Percentiles rank a stretch among this genome's conserved stretches.
phyloP scores from a whole-genome alignment of 2,888 invertebrate genomes.

The Drosophila lutescens region DNA sequence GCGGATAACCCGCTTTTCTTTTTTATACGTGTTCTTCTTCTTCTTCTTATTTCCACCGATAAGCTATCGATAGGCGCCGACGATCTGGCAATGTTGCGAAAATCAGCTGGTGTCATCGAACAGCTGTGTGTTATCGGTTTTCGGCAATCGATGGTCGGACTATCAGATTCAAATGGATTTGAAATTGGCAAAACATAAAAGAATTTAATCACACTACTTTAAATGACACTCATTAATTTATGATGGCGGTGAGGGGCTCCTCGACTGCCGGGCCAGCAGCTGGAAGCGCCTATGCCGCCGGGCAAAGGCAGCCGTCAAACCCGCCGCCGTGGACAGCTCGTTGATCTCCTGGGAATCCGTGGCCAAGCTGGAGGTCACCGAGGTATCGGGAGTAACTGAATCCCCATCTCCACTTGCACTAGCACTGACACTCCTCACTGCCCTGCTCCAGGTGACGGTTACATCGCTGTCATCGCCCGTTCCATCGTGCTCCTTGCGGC shows the following conservation, averaged over 20 bases:
- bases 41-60: too few species aligned
- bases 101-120: not conserved
- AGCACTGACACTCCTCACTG: not conserved
- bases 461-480: not conserved
- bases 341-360: not conserved
- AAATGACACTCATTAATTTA: not conserved
- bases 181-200: not conserved
- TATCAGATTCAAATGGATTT: not conserved
- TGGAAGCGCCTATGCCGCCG: not conserved
- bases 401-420: not conserved
- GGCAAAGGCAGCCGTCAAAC: not conserved
- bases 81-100: not conserved
- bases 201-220: not conserved
- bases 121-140: not conserved
- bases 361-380: not conserved
- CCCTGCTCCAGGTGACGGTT: not conserved
- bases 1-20: not conserved
- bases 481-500: not conserved
- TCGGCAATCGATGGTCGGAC: conserved; percentile 1
- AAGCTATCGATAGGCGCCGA: not conserved
- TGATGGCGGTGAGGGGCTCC: not conserved
- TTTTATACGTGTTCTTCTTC: conserved; percentile 6
- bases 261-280: not conserved
- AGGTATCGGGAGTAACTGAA: not conserved
- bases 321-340: not conserved